Evolutionary conservation across 2,113 vertebrate species (phyloP), one percentile per base, ranked within the genome.

Genomic region (Eonycteris spelaea): DNA sequence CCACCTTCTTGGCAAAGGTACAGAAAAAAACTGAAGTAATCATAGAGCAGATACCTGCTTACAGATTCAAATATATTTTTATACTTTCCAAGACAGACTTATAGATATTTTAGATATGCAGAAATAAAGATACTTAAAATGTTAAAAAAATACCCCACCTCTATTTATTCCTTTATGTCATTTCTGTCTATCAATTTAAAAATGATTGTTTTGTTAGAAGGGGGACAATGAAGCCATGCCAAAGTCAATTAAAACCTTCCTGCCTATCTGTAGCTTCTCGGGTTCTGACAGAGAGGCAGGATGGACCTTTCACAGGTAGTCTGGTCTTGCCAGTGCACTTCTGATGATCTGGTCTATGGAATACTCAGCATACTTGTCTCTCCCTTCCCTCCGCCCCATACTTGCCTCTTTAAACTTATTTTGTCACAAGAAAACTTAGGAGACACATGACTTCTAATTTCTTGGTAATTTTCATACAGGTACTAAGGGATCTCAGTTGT

Each of bases 71-170:
- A 74, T 28, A 92, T 19, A 63, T 45, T 78, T 94, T 30, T 85
- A 11, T 91, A 43, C 86, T 95, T 95, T 85, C 67, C 63, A 88
- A 61, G 82, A 48, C 43, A 48, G 51, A 86, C 45, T 78, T 90
- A 78, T 12, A 82, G 70, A 90, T 82, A 21, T 92, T 95, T 87
- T 55, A 73, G 33, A 73, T 73, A 26, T 89, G 14, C 1, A 93
- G 77, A 95, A 90, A 90, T 93, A 84, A 96, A 89, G 74, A 79
- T 19, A 48, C 1, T 68, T 86, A 93, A 91, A 91, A 70, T 90
- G 19, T 28, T 28, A 48, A 73, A 73, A 92, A 55, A 57, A 61
- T 12, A 21, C 1, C 55, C 55, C 18, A 6, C 7, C 55, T 22
- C 9, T 51, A 63, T 9, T 67, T 85, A 61, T 65, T 92, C 24